Evolutionary conservation across 1,140 invertebrate species (phyloP).

Genomic region (Nixonia krombeini): DNA sequence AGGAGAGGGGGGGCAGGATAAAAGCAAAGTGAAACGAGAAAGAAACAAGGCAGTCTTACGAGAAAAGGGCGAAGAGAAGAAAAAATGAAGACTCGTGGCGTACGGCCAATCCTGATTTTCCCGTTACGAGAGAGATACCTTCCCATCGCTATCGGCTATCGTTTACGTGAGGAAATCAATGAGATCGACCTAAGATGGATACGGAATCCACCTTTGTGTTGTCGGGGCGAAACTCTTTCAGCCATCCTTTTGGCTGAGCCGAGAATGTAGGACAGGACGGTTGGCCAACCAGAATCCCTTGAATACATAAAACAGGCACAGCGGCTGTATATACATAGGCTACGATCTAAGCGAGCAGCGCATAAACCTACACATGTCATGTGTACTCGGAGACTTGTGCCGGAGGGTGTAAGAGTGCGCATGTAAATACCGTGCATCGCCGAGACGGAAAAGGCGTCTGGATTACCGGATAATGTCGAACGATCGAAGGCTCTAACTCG

Average conservation of each 20-base stretch:
- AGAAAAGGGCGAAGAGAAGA: not conserved
- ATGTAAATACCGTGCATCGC: constrained; percentile 37
- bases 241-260: constrained; percentile 32
- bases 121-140: too few species aligned
- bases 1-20: too few species aligned
- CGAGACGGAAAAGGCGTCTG: constrained; percentile 27
- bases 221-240: constrained; percentile 31
- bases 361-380: constrained; percentile 51
- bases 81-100: not conserved
- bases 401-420: constrained; percentile 29
- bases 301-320: constrained; percentile 56
- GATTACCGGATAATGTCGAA: constrained; percentile 21
- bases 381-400: constrained; percentile 33
- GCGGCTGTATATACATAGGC: constrained; percentile 17
- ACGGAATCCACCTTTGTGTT: constrained; percentile 35
- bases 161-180: constrained; percentile 49
- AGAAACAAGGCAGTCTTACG: not conserved
- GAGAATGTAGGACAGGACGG: constrained; percentile 53
- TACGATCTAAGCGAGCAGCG: constrained; percentile 29
- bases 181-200: constrained; percentile 53
- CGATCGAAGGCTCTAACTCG: constrained; percentile 31
- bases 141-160: constrained; percentile 15
- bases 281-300: constrained; percentile 53
- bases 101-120: too few species aligned
- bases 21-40: not conserved